phyloP scores from a whole-genome alignment of 2,888 invertebrate species.

The Diaprepes abbreviatus region DNA sequence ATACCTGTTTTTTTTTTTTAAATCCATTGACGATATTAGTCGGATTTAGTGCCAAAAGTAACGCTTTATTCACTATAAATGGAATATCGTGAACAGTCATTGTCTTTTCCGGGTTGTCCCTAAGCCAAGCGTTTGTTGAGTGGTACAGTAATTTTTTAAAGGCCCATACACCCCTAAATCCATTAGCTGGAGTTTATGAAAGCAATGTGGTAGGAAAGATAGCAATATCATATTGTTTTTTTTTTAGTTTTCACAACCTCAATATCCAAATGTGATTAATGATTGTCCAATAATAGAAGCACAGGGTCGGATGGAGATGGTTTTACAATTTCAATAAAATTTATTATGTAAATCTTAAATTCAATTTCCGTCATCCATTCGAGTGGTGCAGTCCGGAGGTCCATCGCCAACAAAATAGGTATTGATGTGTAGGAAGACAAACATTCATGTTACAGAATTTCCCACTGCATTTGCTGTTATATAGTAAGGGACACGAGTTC shows the following conservation, averaged over 20 bases:
- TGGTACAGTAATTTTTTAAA: not conserved
- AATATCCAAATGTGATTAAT: too few relatives aligned
- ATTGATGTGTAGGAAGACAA: not conserved
- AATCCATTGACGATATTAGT: too few relatives aligned
- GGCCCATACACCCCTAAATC: not conserved
- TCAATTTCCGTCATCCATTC: not conserved
- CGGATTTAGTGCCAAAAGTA: too few relatives aligned
- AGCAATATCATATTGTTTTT: not conserved
- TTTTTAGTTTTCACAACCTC: not conserved
- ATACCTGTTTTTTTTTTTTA: too few relatives aligned
- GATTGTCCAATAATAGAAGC: not conserved
- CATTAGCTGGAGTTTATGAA: not conserved
- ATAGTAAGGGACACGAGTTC: not conserved
- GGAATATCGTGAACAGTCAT: too few relatives aligned
- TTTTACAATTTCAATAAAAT: constrained; percentile 4
- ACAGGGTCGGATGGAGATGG: not conserved
- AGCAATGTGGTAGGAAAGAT: too few relatives aligned
- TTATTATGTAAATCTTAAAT: not conserved
- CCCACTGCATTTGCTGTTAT: not conserved
- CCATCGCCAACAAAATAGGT: not conserved
- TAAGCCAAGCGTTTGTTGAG: too few relatives aligned
- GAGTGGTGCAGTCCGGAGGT: not conserved
- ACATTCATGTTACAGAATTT: not conserved
- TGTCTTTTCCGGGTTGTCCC: too few relatives aligned
- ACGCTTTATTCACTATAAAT: too few relatives aligned